Percentiles rank a stretch among this genome's conserved stretches.
Evolutionary conservation across 2,888 invertebrate genomes (phyloP).

Genomic region (Penaeus monodon): DNA sequence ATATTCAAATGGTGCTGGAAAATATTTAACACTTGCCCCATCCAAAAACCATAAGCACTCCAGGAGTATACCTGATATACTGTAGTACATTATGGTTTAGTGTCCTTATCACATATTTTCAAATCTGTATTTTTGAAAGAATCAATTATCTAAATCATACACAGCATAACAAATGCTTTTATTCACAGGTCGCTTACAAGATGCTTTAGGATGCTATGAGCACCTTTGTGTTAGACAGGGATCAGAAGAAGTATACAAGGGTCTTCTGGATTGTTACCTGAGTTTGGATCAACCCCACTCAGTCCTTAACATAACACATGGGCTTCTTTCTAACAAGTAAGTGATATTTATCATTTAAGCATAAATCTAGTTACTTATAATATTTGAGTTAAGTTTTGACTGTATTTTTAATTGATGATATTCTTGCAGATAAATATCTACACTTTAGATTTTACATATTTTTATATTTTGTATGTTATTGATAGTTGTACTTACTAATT

Average conservation of each 20-base stretch:
- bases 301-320: constrained; percentile 82
- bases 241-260: constrained; percentile 73
- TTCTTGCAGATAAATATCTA: too few species aligned
- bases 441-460: not conserved
- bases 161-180: not conserved
- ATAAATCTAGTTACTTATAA: not conserved
- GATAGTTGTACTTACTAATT: too few species aligned
- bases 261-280: constrained; percentile 88
- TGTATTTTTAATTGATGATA: too few species aligned
- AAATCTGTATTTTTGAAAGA: not conserved
- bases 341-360: constrained; percentile 49
- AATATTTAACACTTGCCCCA: too few species aligned
- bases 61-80: too few species aligned
- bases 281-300: constrained; percentile 89
- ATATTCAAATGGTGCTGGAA: too few species aligned
- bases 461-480: not conserved
- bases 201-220: constrained; percentile 91
- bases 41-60: too few species aligned
- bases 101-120: too few species aligned
- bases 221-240: constrained; percentile 72
- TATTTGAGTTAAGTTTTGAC: too few species aligned
- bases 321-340: constrained; percentile 75
- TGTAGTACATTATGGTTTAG: too few species aligned
- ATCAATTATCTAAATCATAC: constrained; percentile 4
- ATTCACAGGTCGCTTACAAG: constrained; percentile 71